Evolutionary conservation across 2,888 invertebrate species (phyloP).

Genomic region (Argynnis bischoffii): DNA sequence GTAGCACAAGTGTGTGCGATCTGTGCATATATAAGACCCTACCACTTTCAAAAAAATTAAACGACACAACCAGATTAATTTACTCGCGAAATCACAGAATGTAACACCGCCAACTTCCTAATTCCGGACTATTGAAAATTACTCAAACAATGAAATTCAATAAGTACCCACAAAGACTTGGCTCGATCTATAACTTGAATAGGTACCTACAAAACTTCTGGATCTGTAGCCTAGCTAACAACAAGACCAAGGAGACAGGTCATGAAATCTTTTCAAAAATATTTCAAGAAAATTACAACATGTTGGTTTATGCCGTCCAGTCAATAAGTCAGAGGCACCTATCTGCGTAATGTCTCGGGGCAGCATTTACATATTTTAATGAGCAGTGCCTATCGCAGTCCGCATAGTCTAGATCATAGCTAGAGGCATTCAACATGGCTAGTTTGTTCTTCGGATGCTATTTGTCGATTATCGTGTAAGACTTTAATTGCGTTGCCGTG

Average conservation of each 20-base stretch:
- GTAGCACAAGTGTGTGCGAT: no score
- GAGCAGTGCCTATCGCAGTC: conserved; percentile 71
- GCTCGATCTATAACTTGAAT: no score
- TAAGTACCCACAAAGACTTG: no score
- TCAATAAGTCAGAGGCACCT: conserved; percentile 79
- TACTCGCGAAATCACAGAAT: no score
- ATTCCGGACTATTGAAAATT: no score
- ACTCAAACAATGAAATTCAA: no score
- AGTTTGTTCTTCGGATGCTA: conserved; percentile 40
- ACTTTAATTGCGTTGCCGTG: conserved; percentile 30
- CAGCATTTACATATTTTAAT: conserved; percentile 82
- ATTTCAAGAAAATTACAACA: not conserved
- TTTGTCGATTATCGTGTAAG: conserved; percentile 41
- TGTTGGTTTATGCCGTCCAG: conserved; percentile 51
- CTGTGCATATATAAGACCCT: no score
- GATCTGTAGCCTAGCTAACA: no score
- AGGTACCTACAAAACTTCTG: no score
- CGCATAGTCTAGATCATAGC: conserved; percentile 45
- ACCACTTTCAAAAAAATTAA: no score
- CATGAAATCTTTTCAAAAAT: not conserved
- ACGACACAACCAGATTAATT: no score
- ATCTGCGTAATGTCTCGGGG: conserved; percentile 79
- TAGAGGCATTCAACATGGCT: conserved; percentile 36
- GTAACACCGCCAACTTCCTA: no score
- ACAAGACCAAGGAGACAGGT: not conserved